Base-by-base conservation (phyloP, 2,113 vertebrate genomes). In the Spermophilus dauricus region DNA sequence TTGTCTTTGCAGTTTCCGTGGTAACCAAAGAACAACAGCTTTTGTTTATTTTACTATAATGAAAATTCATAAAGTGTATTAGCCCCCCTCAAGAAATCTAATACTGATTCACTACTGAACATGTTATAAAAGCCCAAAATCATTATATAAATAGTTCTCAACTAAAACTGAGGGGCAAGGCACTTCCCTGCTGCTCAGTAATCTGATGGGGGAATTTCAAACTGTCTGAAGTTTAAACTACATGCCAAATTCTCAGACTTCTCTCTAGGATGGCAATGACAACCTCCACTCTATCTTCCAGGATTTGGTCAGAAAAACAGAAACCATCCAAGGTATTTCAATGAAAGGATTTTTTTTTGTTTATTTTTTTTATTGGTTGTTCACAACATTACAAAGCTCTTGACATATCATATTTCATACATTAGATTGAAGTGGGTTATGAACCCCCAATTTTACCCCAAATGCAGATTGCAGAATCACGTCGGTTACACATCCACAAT, bases 31-130 rank as follows among this genome's bases (percentile, higher is more conserved):
- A 70, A 48, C 37, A 58, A 28, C n/a, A 56, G 32, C 39, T 9
- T 53, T 61, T 48, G 10, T 73, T 93, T 77, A 45, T 95, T 95
- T 93, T 91, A 77, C 37, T 48, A 7, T 84, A 75, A 76, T 18
- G 1, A n/a, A 95, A 81, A 37, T 30, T 89, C 42, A 58, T 42
- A 70, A 72, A 63, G 30, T 61, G 11, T 80, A 22, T 7, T 83
- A n/a, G 51, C 63, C 45, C 63, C 45, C 63, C 65, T n/a, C 10
- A 89, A 69, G 53, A 75, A 87, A 81, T 42, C 56, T 48, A 63
- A 73, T 34, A 34, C 34, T 63, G 4, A 53, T 34, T 81, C 53
- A 72, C 37, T 84, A 16, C 51, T 34, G 70, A 80, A 28, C 22
- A 22, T 12, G 39, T 7, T 81, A 70, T 53, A 9, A 78, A 39